A percentile compares a stretch with the other conserved stretches of the same genome.
These are phyloP conservation scores for Agrotis segetum DNA, from an alignment of 2,888 invertebrate species.

Conservation along the genomic window DNA sequence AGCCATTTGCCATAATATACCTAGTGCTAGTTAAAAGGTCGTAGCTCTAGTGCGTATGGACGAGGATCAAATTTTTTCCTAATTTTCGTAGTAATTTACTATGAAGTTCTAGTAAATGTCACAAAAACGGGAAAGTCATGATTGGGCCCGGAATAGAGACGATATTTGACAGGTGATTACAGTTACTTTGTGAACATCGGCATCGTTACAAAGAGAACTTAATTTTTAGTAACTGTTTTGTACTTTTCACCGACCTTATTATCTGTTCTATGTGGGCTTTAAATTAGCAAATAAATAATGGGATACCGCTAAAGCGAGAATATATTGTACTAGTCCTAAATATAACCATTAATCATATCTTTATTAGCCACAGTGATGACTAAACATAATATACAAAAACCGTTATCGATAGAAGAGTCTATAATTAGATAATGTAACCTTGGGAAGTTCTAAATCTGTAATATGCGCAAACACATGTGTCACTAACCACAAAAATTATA, in stretches of 20 bases:
- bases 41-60: no score
- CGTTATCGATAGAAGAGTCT: neutral
- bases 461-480: neutral
- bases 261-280: neutral
- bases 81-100: no score
- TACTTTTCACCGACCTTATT: neutral
- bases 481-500: neutral
- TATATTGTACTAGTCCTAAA: neutral
- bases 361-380: neutral
- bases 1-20: no score
- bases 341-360: neutral
- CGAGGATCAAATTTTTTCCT: no score
- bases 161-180: neutral
- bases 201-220: no score
- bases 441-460: conserved; percentile 12
- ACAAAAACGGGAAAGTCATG: no score
- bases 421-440: conserved; percentile 7
- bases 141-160: no score
- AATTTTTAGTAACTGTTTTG: no score
- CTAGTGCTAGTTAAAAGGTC: no score
- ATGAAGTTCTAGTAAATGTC: no score
- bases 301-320: neutral
- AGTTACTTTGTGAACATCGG: no score
- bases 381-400: neutral
- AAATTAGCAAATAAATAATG: neutral